These are phyloP conservation scores for Melanotaenia trifasciata DNA, from an alignment of 2,797 vertebrate species.

Conservation along the genomic window DNA sequence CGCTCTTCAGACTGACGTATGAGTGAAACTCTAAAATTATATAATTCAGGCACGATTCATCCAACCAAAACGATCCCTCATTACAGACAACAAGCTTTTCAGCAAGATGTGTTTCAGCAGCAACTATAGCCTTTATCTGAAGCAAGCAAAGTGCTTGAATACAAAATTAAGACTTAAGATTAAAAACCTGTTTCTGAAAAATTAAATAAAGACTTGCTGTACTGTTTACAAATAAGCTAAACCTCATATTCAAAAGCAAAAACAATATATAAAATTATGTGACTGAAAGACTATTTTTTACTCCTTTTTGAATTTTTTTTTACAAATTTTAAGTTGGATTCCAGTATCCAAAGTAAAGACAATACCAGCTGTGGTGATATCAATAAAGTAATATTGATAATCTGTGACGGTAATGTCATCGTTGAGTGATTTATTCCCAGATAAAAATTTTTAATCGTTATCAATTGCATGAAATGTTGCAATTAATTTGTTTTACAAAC, in stretches of 20 bases:
- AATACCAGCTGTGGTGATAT: neutral
- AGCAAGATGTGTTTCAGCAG: constrained; percentile 26
- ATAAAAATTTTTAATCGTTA: too few relatives aligned
- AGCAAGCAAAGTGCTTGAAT: constrained; percentile 37
- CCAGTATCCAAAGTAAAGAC: neutral
- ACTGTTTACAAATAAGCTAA: constrained; percentile 1
- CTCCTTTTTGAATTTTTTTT: too few relatives aligned
- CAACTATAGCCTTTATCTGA: constrained; percentile 17
- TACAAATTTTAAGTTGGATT: neutral
- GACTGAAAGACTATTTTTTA: neutral
- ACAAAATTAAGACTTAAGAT: constrained; percentile 12
- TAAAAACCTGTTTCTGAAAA: neutral
- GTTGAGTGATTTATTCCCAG: too few relatives aligned
- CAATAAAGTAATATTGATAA: neutral
- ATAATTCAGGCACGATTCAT: constrained; percentile 66
- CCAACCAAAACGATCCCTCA: constrained; percentile 60
- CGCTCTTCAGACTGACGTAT: constrained; percentile 47
- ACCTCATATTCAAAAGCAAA: neutral
- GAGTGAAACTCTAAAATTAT: constrained; percentile 58
- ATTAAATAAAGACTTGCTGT: neutral
- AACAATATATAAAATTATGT: neutral
- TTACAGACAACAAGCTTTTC: constrained; percentile 51
- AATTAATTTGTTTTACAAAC: too few relatives aligned
- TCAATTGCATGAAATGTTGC: too few relatives aligned
- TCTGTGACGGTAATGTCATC: neutral